phyloP scores from a whole-genome alignment of 1,140 invertebrate species.

The Conus betulinus region DNA sequence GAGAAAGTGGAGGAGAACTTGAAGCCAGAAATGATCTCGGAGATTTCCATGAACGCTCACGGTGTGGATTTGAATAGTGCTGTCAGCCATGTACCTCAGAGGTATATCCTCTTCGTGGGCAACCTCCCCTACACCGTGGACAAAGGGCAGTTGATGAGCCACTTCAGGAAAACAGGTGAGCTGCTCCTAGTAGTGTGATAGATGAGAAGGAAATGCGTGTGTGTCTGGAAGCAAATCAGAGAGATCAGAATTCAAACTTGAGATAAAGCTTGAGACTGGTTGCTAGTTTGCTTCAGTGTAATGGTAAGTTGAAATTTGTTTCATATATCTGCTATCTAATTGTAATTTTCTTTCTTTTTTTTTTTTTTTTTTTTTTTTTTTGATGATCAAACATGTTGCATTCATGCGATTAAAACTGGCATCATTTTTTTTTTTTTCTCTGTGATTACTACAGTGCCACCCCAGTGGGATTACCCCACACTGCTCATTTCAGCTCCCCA shows the following conservation, averaged over 20 bases:
- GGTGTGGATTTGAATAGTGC: conserved; percentile 15
- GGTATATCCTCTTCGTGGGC: conserved; percentile 66
- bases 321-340: too few relatives aligned
- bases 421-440: too few relatives aligned
- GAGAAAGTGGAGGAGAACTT: conserved; percentile 12
- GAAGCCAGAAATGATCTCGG: conserved; percentile 34
- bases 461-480: too few relatives aligned
- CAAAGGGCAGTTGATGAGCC: conserved; percentile 65
- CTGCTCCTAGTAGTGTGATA: neutral
- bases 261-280: too few relatives aligned
- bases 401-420: too few relatives aligned
- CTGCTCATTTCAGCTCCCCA: too few relatives aligned
- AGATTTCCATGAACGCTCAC: conserved; percentile 39
- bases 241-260: neutral
- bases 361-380: too few relatives aligned
- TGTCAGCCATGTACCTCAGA: conserved; percentile 45
- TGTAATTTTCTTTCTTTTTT: too few relatives aligned
- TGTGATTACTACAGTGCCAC: too few relatives aligned
- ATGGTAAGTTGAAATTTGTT: too few relatives aligned
- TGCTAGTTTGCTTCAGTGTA: too few relatives aligned
- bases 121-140: conserved; percentile 65
- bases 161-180: conserved; percentile 68
- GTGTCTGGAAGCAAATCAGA: neutral
- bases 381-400: too few relatives aligned
- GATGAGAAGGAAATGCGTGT: neutral